phyloP scores from a whole-genome alignment of 1,140 invertebrate species.

The Ooceraea biroi region DNA sequence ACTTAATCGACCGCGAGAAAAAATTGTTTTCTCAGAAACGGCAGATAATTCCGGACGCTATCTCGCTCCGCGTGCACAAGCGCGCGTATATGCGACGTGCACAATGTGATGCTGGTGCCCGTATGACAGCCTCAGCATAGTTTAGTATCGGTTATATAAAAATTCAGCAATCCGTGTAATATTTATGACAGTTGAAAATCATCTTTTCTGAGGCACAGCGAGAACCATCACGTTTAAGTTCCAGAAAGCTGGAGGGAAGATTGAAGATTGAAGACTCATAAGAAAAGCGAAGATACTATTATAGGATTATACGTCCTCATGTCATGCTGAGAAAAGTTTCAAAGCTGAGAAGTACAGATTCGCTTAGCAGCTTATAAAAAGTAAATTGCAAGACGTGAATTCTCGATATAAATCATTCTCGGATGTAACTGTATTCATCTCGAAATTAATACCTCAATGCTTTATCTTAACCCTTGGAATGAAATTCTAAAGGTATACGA shows the following conservation, averaged over 20 bases:
- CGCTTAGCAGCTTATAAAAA: not conserved
- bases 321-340: slow-evolving; percentile 5
- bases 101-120: slow-evolving; percentile 61
- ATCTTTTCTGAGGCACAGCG: not conserved
- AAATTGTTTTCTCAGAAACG: slow-evolving; percentile 68
- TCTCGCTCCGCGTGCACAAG: slow-evolving; percentile 11
- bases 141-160: slow-evolving; percentile 15
- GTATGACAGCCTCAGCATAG: slow-evolving; percentile 38
- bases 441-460: no score
- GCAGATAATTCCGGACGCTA: slow-evolving; percentile 33
- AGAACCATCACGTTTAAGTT: not conserved
- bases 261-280: not conserved
- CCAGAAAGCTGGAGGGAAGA: not conserved
- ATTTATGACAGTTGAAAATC: slow-evolving; percentile 21
- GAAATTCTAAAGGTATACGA: not conserved
- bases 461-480: not conserved
- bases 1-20: slow-evolving; percentile 41
- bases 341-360: not conserved
- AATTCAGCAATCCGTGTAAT: slow-evolving; percentile 20
- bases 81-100: not conserved
- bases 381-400: no score
- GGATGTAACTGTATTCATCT: no score
- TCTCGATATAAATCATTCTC: no score
- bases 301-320: not conserved
- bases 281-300: not conserved